Percentiles rank a stretch among this genome's conserved stretches.
Evolutionary conservation across 2,113 vertebrate species (phyloP).

Genomic region (Passer montanus): DNA sequence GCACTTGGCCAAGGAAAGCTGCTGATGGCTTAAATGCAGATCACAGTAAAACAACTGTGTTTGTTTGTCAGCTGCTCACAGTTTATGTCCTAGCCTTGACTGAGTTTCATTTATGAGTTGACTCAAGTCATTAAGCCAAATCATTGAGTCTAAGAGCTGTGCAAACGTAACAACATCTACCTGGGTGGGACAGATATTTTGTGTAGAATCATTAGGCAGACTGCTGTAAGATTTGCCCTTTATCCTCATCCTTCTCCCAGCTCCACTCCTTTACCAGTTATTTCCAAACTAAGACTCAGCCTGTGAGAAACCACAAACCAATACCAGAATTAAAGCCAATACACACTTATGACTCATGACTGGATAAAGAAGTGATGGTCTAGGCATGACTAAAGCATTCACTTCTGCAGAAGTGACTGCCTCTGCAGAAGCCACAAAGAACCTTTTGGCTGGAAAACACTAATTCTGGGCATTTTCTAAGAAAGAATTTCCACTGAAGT

Average conservation of each 20-base stretch:
- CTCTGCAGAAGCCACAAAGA: background rate
- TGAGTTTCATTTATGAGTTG: background rate
- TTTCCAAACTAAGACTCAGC: background rate
- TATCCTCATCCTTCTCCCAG: background rate
- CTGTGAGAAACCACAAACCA: background rate
- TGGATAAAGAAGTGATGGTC: background rate
- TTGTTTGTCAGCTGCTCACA: background rate
- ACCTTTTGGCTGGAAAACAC: background rate
- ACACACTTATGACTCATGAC: background rate
- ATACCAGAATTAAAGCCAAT: background rate
- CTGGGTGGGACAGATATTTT: background rate
- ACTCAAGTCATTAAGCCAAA: background rate
- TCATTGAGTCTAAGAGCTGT: background rate
- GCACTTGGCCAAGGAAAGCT: background rate
- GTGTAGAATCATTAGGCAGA: background rate
- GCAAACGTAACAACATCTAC: background rate
- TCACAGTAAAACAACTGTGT: background rate
- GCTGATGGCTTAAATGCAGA: background rate
- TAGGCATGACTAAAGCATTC: background rate
- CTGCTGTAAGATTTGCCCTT: background rate
- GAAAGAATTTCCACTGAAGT: background rate
- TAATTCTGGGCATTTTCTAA: background rate
- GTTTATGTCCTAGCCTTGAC: background rate
- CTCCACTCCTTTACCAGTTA: background rate
- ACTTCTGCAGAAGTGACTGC: background rate